Percentiles rank a stretch among this genome's conserved stretches.
These are phyloP conservation scores for Stramonita haemastoma DNA, from an alignment of 2,888 invertebrate species.

Conservation along the genomic window DNA sequence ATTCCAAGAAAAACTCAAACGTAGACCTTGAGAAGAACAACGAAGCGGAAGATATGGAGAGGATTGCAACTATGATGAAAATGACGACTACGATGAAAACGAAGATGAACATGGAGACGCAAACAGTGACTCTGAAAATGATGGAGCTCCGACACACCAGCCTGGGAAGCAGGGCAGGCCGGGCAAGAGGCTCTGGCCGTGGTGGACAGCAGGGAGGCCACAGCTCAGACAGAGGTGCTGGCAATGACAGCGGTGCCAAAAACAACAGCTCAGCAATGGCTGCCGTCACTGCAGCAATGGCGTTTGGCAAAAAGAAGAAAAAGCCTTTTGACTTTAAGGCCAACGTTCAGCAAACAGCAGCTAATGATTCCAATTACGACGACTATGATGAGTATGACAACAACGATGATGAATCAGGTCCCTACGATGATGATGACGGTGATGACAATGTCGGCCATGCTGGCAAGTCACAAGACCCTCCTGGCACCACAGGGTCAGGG, in stretches of 20 bases:
- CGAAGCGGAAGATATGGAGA: background rate
- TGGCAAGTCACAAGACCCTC: background rate
- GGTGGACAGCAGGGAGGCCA: background rate
- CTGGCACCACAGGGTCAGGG: background rate
- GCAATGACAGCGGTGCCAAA: background rate
- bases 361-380: background rate
- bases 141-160: background rate
- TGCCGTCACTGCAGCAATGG: background rate
- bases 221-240: background rate
- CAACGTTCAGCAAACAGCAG: background rate
- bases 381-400: background rate
- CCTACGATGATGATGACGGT: background rate
- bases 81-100: background rate
- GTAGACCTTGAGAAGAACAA: background rate
- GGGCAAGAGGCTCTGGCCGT: background rate
- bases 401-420: background rate
- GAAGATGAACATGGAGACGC: background rate
- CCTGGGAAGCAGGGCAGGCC: background rate
- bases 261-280: background rate
- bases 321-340: conserved; percentile 21
- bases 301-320: conserved; percentile 23
- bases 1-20: background rate
- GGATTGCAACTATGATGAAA: background rate
- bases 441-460: background rate
- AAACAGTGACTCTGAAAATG: background rate